Conservation (phyloP, 2,888 invertebrate genomes). For the Patella pellucida region DNA sequence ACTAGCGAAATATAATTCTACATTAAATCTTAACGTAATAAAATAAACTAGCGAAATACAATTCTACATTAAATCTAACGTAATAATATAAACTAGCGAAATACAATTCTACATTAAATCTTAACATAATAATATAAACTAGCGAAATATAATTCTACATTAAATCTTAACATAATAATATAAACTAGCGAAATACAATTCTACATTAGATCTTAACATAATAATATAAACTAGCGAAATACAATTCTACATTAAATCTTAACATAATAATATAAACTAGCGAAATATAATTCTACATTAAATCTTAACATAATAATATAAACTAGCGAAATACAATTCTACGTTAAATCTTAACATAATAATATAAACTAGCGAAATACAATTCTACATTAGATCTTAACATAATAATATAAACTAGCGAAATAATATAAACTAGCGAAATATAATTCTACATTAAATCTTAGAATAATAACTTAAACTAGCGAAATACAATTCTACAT, state of each 20-base stretch:
- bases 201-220: slow-evolving; percentile 29
- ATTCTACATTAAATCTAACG: slow-evolving; percentile 41
- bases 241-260: slow-evolving; percentile 44
- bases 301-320: no score
- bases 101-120: slow-evolving; percentile 50
- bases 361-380: no score
- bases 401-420: no score
- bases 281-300: slow-evolving; percentile 58
- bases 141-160: slow-evolving; percentile 61
- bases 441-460: slow-evolving; percentile 50
- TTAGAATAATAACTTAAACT: no score
- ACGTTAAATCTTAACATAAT: slow-evolving; percentile 1
- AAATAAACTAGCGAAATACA: slow-evolving; percentile 63
- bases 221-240: slow-evolving; percentile 61
- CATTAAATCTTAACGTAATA: no score
- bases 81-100: slow-evolving; percentile 53
- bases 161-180: no score
- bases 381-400: slow-evolving; percentile 42
- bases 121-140: no score
- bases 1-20: slow-evolving; percentile 64
- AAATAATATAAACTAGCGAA: no score
- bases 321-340: slow-evolving; percentile 65
- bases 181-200: slow-evolving; percentile 64
- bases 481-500: slow-evolving; percentile 61
- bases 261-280: slow-evolving; percentile 33